Percentiles rank a stretch among this genome's conserved stretches.
Conservation (phyloP, 2,797 vertebrate species). For the Taeniopygia guttata region DNA sequence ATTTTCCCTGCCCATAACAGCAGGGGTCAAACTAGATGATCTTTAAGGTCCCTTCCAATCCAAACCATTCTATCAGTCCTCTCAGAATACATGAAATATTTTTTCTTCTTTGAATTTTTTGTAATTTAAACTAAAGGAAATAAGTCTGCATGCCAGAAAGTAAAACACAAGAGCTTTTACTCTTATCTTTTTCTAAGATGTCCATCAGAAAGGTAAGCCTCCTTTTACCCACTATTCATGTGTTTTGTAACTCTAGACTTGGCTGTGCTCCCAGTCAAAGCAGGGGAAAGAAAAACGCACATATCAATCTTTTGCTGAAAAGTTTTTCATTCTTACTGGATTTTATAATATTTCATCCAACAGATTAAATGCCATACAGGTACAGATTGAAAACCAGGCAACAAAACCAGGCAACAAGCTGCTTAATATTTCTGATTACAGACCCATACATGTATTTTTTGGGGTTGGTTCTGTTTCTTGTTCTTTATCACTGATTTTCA, state of each 20-base stretch:
- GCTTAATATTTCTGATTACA: background rate
- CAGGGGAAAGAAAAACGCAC: background rate
- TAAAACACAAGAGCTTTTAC: background rate
- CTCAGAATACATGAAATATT: background rate
- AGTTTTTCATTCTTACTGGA: background rate
- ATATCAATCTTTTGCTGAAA: constrained; percentile 17
- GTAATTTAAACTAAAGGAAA: background rate
- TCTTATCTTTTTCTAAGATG: constrained; percentile 4
- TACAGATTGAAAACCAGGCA: background rate
- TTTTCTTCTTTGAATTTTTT: background rate
- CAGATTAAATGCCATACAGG: background rate
- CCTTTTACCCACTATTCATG: background rate
- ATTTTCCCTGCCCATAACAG: background rate
- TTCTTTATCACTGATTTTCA: background rate
- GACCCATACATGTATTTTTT: background rate
- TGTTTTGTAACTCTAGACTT: constrained; percentile 31
- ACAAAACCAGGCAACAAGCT: background rate
- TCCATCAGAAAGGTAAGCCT: background rate
- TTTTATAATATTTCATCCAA: constrained; percentile 24
- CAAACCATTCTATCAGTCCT: background rate
- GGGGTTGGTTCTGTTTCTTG: background rate
- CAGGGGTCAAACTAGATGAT: background rate
- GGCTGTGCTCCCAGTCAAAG: constrained; percentile 22
- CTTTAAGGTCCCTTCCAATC: background rate
- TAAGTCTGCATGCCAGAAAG: background rate